These are phyloP conservation scores for Rhyacophila brunnea DNA, from an alignment of 1,140 invertebrate species.

Conservation along the genomic window DNA sequence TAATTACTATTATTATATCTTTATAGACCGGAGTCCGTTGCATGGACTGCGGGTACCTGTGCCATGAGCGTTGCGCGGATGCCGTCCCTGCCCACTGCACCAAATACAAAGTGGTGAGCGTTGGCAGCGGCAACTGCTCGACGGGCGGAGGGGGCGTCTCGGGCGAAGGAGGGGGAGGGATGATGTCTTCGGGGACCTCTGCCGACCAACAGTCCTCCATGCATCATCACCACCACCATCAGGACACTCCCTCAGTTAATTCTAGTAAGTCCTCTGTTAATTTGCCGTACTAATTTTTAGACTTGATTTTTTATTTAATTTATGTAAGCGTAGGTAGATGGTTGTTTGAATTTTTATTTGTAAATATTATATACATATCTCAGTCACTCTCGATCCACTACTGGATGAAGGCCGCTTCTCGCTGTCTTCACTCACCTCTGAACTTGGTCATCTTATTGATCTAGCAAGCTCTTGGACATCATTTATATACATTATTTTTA, in stretches of 20 bases:
- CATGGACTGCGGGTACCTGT: conserved; percentile 92
- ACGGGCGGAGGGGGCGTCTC: conserved; percentile 42
- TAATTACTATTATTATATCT: too few relatives aligned
- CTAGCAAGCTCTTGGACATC: too few relatives aligned
- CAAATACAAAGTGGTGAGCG: conserved; percentile 70
- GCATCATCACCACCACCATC: conserved; percentile 34
- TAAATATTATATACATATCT: too few relatives aligned
- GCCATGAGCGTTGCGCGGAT: conserved; percentile 91
- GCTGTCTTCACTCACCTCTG: too few relatives aligned
- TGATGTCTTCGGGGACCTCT: conserved; percentile 1
- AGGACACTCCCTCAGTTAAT: conserved; percentile 52
- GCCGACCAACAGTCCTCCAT: conserved; percentile 27
- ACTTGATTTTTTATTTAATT: too few relatives aligned
- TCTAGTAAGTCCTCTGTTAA: conserved; percentile 54
- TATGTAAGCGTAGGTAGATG: too few relatives aligned
- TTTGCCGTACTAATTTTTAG: background rate
- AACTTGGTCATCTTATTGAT: too few relatives aligned
- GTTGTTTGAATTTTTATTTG: too few relatives aligned
- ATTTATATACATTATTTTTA: too few relatives aligned
- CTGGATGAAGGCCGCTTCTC: too few relatives aligned
- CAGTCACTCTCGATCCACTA: too few relatives aligned
- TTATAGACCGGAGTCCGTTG: conserved; percentile 76
- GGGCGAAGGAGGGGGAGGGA: conserved; percentile 1
- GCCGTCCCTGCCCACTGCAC: conserved; percentile 89
- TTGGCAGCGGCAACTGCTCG: conserved; percentile 47